Evolutionary conservation across 2,888 invertebrate species (phyloP).

Genomic region (Drepanosiphum platanoidis): DNA sequence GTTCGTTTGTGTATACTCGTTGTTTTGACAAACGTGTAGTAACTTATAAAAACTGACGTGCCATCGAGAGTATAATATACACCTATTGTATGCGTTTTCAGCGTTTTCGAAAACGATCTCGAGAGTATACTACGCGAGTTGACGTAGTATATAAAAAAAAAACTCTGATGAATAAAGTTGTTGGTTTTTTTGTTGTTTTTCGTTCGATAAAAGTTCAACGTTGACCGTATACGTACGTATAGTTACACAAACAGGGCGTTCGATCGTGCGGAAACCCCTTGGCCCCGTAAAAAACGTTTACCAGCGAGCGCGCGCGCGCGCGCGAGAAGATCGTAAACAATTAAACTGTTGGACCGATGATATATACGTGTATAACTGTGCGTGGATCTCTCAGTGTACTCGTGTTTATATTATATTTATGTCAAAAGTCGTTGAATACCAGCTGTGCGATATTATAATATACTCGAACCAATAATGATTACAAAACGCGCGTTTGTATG

Average conservation of each 20-base stretch:
- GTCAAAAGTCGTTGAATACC: slow-evolving; percentile 51
- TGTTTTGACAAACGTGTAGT: too few species aligned
- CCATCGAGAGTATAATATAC: not conserved
- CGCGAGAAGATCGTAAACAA: slow-evolving; percentile 37
- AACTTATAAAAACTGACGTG: not conserved
- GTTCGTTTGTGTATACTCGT: too few species aligned
- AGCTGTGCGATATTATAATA: slow-evolving; percentile 48
- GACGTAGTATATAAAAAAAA: not conserved
- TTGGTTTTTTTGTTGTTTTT: not conserved
- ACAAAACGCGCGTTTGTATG: slow-evolving; percentile 36
- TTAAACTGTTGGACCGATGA: slow-evolving; percentile 30
- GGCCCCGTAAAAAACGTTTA: slow-evolving; percentile 4
- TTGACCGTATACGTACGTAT: not conserved
- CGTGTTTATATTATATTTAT: not conserved
- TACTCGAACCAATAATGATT: slow-evolving; percentile 42
- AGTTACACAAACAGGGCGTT: not conserved
- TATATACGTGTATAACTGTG: not conserved
- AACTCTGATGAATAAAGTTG: not conserved
- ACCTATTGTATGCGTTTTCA: not conserved
- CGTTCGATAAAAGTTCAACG: not conserved
- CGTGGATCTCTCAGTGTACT: not conserved
- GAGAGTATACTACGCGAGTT: not conserved
- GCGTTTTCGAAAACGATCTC: not conserved
- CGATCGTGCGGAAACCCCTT: slow-evolving; percentile 6
- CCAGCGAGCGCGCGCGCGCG: not conserved